Percentiles rank a stretch among this genome's conserved stretches.
Conservation (phyloP, 1,140 invertebrate genomes). For the Ostrea denselamellosa region DNA sequence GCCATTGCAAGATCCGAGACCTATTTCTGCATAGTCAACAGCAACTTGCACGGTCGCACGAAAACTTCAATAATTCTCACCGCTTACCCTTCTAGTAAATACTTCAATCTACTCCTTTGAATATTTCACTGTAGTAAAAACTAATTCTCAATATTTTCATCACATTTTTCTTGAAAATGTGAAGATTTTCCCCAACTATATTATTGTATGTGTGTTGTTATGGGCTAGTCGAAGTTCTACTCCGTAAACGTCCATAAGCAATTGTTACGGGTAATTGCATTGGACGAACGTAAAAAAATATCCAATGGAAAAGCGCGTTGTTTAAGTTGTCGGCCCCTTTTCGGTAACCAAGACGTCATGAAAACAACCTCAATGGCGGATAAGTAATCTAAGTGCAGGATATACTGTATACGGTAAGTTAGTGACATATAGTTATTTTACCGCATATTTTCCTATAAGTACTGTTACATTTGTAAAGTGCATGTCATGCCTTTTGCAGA, state of each 20-base stretch:
- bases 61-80: background rate
- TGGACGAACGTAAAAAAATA: conserved; percentile 43
- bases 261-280: conserved; percentile 48
- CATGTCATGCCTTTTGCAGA: too few species aligned
- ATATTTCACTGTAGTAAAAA: background rate
- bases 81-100: conserved; percentile 5
- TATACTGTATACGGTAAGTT: background rate
- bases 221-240: conserved; percentile 49
- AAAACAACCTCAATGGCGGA: conserved; percentile 69
- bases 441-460: background rate
- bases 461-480: too few species aligned
- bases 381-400: background rate
- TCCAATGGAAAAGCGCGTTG: conserved; percentile 59
- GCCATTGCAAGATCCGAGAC: background rate
- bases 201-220: conserved; percentile 56
- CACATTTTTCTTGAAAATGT: background rate
- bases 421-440: background rate
- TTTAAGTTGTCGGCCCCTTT: background rate
- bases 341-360: conserved; percentile 68
- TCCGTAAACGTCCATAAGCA: conserved; percentile 26
- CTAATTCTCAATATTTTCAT: conserved; percentile 3
- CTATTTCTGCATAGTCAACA: background rate
- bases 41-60: background rate
- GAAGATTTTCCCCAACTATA: conserved; percentile 9
- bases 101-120: background rate